Conservation (phyloP, 2,888 invertebrate species). For the Kryphioiulus occultus region DNA sequence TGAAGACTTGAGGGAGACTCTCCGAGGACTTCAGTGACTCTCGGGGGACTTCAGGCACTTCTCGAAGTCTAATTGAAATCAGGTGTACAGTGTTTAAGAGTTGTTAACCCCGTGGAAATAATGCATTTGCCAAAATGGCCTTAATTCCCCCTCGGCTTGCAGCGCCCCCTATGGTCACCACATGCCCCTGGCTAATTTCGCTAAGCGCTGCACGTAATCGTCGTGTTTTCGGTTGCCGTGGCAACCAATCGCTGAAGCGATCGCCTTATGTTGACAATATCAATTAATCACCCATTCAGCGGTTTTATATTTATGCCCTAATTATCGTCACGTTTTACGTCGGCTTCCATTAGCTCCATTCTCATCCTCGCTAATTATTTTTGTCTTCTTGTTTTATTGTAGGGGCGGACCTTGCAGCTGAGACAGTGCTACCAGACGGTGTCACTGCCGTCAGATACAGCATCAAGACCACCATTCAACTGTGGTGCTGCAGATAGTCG, state of each 20-base stretch:
- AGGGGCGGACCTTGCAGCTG: neutral
- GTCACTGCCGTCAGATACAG: too few relatives aligned
- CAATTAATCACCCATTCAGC: slow-evolving; percentile 49
- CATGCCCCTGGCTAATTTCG: neutral
- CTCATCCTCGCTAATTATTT: neutral
- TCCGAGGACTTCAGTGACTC: too few relatives aligned
- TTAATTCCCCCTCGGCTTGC: neutral
- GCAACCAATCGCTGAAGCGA: neutral
- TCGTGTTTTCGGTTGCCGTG: neutral
- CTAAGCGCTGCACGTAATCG: neutral
- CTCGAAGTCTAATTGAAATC: too few relatives aligned
- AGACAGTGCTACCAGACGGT: too few relatives aligned
- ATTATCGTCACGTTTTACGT: slow-evolving; percentile 45
- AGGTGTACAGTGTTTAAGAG: too few relatives aligned
- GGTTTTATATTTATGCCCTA: slow-evolving; percentile 46
- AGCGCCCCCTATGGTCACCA: neutral
- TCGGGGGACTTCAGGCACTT: too few relatives aligned
- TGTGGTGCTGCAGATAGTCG: too few relatives aligned
- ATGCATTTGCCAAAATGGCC: too few relatives aligned
- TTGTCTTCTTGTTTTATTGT: neutral
- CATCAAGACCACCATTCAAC: too few relatives aligned
- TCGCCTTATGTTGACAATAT: slow-evolving; percentile 42
- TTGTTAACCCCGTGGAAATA: too few relatives aligned
- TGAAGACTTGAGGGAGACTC: too few relatives aligned
- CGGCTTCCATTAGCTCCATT: neutral